Percentiles rank a stretch among this genome's conserved stretches.
phyloP scores from a whole-genome alignment of 2,888 invertebrate genomes.

The Apodemia duryi region DNA sequence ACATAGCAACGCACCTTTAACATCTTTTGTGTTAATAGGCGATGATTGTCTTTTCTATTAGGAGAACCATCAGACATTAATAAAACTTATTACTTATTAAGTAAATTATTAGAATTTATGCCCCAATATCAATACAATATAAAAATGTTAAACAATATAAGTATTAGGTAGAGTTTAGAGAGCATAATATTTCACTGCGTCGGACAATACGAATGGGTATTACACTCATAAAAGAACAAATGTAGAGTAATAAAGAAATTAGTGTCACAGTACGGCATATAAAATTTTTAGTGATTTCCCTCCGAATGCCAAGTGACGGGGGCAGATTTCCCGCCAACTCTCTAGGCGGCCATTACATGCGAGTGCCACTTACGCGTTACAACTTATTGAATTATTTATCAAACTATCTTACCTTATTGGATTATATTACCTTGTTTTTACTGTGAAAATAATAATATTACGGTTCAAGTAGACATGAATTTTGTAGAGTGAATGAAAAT shows the following conservation, averaged over 20 bases:
- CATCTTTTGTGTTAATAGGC: too few species aligned
- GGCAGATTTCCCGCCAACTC: conserved; percentile 48
- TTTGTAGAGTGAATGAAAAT: conserved; percentile 27
- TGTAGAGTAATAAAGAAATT: conserved; percentile 40
- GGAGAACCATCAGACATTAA: too few species aligned
- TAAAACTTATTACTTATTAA: too few species aligned
- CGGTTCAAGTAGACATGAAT: conserved; percentile 35
- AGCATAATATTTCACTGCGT: conserved; percentile 8
- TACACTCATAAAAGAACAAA: conserved; percentile 21
- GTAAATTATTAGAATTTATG: too few species aligned
- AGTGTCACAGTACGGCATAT: conserved; percentile 48
- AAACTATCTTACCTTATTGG: conserved; percentile 70
- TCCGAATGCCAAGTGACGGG: conserved; percentile 41
- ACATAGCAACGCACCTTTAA: too few species aligned
- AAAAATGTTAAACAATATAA: too few species aligned
- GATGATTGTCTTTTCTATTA: too few species aligned
- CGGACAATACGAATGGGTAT: conserved; percentile 14
- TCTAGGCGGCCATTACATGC: conserved; percentile 61
- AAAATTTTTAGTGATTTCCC: conserved; percentile 60
- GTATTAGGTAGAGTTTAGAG: too few species aligned
- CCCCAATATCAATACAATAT: too few species aligned
- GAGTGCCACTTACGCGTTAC: conserved; percentile 75
- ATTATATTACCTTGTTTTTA: conserved; percentile 62
- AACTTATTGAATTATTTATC: conserved; percentile 74
- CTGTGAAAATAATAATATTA: conserved; percentile 48